Percentiles rank a stretch among this genome's conserved stretches.
phyloP scores from a whole-genome alignment of 2,113 vertebrate species.

The Indri indri region DNA sequence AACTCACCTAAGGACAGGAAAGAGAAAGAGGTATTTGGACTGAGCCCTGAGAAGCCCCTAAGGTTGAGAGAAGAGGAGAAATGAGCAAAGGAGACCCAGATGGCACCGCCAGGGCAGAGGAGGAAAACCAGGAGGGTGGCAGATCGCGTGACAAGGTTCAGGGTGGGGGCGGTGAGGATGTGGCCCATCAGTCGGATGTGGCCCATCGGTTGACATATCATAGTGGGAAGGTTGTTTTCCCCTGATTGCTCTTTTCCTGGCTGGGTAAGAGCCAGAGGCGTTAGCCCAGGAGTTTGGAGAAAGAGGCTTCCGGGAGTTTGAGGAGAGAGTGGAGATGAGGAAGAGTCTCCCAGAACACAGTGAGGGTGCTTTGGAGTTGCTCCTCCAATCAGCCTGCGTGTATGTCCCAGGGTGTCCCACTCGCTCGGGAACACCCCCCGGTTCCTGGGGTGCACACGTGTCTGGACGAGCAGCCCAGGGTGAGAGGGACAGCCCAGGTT shows the following conservation, averaged over 20 bases:
- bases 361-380: not conserved
- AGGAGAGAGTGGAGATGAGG: not conserved
- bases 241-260: not conserved
- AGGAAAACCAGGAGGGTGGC: not conserved
- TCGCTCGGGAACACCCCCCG: fast-evolving
- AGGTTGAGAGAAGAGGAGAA: not conserved
- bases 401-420: too few relatives aligned
- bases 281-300: not conserved
- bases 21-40: not conserved
- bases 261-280: not conserved
- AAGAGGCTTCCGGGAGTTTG: not conserved
- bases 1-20: not conserved
- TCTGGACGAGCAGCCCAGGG: not conserved
- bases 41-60: not conserved
- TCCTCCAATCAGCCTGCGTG: not conserved
- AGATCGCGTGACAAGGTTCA: fast-evolving
- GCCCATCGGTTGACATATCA: fast-evolving
- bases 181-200: fast-evolving
- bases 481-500: not conserved
- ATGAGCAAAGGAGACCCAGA: not conserved
- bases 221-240: too few relatives aligned
- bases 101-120: fast-evolving
- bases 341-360: too few relatives aligned
- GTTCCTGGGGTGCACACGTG: not conserved
- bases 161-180: fast-evolving